phyloP scores from a whole-genome alignment of 2,888 invertebrate genomes.

The Morinoia aosen region DNA sequence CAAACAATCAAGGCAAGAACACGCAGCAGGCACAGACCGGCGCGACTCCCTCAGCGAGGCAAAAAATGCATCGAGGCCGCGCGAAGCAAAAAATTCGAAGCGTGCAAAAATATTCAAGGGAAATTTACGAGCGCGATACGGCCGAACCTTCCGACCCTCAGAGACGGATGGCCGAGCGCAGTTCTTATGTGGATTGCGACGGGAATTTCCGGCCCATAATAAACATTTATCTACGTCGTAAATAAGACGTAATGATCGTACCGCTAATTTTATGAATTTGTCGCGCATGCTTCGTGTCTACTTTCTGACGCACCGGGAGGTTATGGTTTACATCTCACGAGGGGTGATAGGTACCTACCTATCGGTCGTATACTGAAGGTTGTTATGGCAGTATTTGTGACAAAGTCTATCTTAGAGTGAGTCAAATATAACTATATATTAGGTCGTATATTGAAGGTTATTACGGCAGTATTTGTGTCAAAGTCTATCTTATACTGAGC shows the following conservation, averaged over 20 bases:
- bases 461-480: no score
- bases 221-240: constrained; percentile 20
- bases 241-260: constrained; percentile 5
- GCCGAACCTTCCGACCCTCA: constrained; percentile 16
- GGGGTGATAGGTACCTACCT: not conserved
- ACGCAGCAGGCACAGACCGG: not conserved
- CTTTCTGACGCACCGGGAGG: not conserved
- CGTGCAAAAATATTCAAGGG: not conserved
- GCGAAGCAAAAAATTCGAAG: not conserved
- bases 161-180: constrained; percentile 35
- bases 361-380: not conserved
- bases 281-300: not conserved
- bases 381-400: no score
- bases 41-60: not conserved
- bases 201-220: constrained; percentile 1
- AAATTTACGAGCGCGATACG: constrained; percentile 24
- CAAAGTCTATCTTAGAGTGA: no score
- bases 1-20: no score
- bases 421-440: no score
- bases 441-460: not conserved
- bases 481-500: no score
- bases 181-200: constrained; percentile 34
- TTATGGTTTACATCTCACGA: not conserved
- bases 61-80: not conserved
- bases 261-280: not conserved